Evolutionary conservation across 2,888 invertebrate genomes (phyloP).

Genomic region (Drosophila falleni): DNA sequence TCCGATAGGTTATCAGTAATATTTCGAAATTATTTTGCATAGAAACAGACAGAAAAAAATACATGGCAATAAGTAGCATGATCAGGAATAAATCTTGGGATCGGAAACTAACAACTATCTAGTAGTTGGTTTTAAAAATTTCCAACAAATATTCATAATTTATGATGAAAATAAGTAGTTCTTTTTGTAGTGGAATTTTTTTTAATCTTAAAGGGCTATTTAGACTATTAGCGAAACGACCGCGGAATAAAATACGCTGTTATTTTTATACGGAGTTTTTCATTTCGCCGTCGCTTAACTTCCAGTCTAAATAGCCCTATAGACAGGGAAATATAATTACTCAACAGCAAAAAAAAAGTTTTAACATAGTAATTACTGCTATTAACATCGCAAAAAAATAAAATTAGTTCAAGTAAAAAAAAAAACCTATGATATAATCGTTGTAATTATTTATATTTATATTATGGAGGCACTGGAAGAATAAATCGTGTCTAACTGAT

Average conservation of each 20-base stretch:
- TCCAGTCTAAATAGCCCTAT: no score
- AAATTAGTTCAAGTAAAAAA: background rate
- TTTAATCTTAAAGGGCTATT: background rate
- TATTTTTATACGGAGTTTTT: no score
- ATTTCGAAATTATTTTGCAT: background rate
- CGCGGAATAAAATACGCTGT: no score
- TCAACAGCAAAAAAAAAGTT: background rate
- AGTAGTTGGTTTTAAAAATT: background rate
- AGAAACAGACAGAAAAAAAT: background rate
- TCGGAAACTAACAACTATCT: background rate
- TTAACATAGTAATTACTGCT: background rate
- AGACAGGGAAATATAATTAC: background rate
- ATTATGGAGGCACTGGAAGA: constrained; percentile 21
- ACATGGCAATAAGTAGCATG: background rate
- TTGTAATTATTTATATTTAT: background rate
- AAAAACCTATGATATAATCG: background rate
- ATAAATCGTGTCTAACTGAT: background rate
- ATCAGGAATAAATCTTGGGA: background rate
- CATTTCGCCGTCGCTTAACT: no score
- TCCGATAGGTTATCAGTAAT: background rate
- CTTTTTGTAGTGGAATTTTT: no score
- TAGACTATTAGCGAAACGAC: no score
- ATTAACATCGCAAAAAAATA: background rate
- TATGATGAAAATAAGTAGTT: background rate
- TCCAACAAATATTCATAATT: no score